Conservation (phyloP, 2,888 invertebrate genomes). For the Eupithecia vulgata region DNA sequence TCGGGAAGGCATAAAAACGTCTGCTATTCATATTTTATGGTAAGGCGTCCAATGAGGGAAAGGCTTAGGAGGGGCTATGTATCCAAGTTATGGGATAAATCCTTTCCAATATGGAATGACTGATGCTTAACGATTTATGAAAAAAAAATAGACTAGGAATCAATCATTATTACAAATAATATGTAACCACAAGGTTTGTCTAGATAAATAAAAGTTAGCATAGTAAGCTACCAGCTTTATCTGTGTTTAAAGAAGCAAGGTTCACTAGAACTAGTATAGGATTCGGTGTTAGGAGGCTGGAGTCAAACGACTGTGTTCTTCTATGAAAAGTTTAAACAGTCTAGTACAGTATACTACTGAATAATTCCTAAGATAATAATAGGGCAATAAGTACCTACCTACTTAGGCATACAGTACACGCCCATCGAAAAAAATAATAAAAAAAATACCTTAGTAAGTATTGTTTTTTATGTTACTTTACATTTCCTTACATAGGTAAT, state of each 20-base stretch:
- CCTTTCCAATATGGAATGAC: background rate
- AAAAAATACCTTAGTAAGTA: no score
- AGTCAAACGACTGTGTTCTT: no score
- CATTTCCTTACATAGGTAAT: no score
- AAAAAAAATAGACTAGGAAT: background rate
- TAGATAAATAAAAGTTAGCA: background rate
- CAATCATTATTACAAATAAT: background rate
- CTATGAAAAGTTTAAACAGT: no score
- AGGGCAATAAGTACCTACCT: no score
- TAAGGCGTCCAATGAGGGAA: slow-evolving; percentile 32
- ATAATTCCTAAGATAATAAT: no score
- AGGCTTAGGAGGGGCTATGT: slow-evolving; percentile 12
- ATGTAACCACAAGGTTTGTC: no score
- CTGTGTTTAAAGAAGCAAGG: background rate
- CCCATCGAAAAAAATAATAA: no score
- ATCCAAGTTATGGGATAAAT: slow-evolving; percentile 6
- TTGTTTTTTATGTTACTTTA: no score
- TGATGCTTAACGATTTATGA: background rate
- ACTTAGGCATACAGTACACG: no score
- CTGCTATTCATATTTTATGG: slow-evolving; percentile 40
- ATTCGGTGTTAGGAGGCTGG: no score
- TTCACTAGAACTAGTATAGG: background rate
- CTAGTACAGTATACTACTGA: no score
- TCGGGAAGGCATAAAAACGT: slow-evolving; percentile 43
- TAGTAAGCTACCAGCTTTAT: background rate